Conservation (phyloP, 2,113 vertebrate species). For the Corythoichthys intestinalis region DNA sequence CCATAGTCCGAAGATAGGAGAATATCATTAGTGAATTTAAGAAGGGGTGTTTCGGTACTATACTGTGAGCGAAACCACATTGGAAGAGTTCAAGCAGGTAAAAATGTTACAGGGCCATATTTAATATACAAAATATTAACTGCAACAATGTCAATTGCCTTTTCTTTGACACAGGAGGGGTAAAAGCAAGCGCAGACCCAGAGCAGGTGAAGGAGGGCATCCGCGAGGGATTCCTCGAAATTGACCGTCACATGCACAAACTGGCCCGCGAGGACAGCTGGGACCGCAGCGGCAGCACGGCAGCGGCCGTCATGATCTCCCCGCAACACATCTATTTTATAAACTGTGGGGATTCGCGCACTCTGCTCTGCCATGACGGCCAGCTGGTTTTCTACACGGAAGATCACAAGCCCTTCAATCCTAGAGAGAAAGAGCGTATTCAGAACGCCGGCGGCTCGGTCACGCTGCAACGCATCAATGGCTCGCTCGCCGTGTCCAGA, state of each 20-base stretch:
- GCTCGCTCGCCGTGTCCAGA: constrained; percentile 79
- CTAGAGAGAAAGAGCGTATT: constrained; percentile 77
- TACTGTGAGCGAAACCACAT: too few species aligned
- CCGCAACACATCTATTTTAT: constrained; percentile 74
- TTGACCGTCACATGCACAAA: constrained; percentile 75
- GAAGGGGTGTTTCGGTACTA: too few species aligned
- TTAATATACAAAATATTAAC: not conserved
- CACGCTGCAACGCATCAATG: constrained; percentile 73
- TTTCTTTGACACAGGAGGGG: constrained; percentile 44
- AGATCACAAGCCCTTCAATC: constrained; percentile 78
- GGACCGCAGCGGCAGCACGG: constrained; percentile 76
- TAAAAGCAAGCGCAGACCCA: constrained; percentile 60
- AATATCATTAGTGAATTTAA: too few species aligned
- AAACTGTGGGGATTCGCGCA: constrained; percentile 81
- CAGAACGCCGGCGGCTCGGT: constrained; percentile 78
- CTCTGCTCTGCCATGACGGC: constrained; percentile 70
- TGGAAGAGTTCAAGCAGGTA: too few species aligned
- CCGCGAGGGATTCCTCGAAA: constrained; percentile 67
- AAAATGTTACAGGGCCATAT: too few species aligned
- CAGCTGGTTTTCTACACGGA: constrained; percentile 77
- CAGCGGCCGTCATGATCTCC: constrained; percentile 70
- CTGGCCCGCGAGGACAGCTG: constrained; percentile 63
- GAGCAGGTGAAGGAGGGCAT: constrained; percentile 71
- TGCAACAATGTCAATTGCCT: not conserved
- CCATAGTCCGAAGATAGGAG: too few species aligned